Evolutionary conservation across 1,140 invertebrate genomes (phyloP), one percentile per base, ranked within the genome.

Genomic region (Drosophila leontia): DNA sequence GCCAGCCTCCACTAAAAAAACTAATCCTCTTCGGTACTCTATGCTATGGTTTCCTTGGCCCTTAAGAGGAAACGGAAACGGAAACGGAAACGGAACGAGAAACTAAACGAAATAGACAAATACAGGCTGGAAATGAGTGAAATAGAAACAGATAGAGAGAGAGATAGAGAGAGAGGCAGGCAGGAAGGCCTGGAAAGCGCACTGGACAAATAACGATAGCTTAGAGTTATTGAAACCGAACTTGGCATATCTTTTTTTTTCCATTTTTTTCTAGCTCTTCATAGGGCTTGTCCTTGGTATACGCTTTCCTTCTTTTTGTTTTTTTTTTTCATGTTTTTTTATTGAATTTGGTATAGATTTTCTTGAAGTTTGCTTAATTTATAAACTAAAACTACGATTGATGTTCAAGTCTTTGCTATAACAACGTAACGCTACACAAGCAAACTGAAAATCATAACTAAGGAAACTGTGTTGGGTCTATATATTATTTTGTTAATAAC

Each of bases 371-470:
- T 23, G 48, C 23, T 64, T 72, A 61, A 48, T 48, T 51, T 42
- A 26, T 68, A 61, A 79, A 62, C 78, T 81, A 81, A 74, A 67
- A 68, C 79, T 82, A 82, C 78, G 15, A 57, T 81, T 81, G 75
- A 56, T 63, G 45, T 65, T 80, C 60, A 81, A 76, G 44, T 80
- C 55, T 75, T 72, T 77, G 71, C 71, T 80, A 75, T 65, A 80
- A 81, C 78, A 81, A 81, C 50, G 64, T 72, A 62, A 77, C 56
- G 64, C 80, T 82, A 82, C 80, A 67, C 80, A 82, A 81, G 80
- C 80, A 82, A 80, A 82, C 67, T 60, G 32, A 72, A 75, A 47
- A 74, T 79, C 69, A 82, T 76, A 67, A 77, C 50, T 63, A 72
- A 82, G 48, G 34, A 64, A 53, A 59, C 23, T 72, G 60, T 42